Percentiles rank a stretch among this genome's conserved stretches.
phyloP scores from a whole-genome alignment of 2,888 invertebrate species.

The Phortica magna region DNA sequence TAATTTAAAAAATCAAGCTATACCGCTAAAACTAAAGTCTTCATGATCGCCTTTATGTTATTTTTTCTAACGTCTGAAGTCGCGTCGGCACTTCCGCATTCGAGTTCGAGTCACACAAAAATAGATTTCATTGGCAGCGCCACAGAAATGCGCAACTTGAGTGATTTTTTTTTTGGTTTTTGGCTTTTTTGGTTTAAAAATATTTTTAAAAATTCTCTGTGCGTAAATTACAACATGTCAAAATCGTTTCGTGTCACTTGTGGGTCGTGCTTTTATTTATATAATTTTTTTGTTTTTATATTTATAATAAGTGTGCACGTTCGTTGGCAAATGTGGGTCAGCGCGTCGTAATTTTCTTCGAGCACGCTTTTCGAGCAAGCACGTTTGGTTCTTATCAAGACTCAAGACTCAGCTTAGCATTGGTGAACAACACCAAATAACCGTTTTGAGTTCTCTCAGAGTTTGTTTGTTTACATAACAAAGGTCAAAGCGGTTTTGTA shows the following conservation, averaged over 20 bases:
- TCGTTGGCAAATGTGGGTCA: constrained; percentile 2
- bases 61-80: neutral
- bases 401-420: constrained; percentile 11
- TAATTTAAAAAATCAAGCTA: too few relatives aligned
- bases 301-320: neutral
- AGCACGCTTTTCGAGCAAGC: neutral
- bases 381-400: constrained; percentile 9
- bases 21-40: too few relatives aligned
- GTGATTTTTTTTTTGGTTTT: neutral
- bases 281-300: neutral
- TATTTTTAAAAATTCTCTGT: neutral
- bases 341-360: neutral
- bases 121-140: constrained; percentile 9
- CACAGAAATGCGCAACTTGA: neutral
- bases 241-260: neutral
- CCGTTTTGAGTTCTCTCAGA: too few relatives aligned
- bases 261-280: neutral
- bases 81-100: neutral
- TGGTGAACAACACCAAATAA: neutral
- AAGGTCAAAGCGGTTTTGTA: neutral
- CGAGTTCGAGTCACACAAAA: constrained; percentile 2
- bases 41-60: neutral
- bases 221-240: constrained; percentile 1
- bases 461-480: too few relatives aligned
- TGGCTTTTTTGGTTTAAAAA: neutral